Evolutionary conservation across 2,888 invertebrate genomes (phyloP).

Genomic region (Pseudoips prasinana): DNA sequence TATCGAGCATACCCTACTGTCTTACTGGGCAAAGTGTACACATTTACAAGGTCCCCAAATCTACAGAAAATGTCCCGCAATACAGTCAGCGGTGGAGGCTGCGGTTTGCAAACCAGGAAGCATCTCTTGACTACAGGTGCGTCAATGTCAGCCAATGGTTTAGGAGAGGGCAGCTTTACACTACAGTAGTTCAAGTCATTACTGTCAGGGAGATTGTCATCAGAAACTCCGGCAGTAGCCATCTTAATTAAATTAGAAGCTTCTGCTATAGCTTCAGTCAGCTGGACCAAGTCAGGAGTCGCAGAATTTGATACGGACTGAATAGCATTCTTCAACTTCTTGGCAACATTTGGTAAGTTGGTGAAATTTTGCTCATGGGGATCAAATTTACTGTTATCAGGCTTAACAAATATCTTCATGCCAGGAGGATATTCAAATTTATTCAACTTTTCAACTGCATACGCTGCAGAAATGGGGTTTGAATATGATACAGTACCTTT

Average conservation of each 20-base stretch:
- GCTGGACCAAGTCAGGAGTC: constrained; percentile 82
- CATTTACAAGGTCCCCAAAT: constrained; percentile 94
- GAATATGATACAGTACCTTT: constrained; percentile 60
- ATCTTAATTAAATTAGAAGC: constrained; percentile 88
- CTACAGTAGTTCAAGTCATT: constrained; percentile 80
- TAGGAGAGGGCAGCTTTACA: constrained; percentile 87
- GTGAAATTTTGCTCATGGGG: constrained; percentile 39
- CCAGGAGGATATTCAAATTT: constrained; percentile 96
- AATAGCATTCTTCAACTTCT: constrained; percentile 56
- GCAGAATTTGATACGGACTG: constrained; percentile 39
- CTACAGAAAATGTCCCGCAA: constrained; percentile 94
- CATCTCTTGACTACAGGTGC: constrained; percentile 85
- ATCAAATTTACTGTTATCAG: constrained; percentile 69
- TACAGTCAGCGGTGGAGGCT: constrained; percentile 88
- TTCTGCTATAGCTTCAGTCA: constrained; percentile 89
- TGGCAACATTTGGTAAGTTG: constrained; percentile 49
- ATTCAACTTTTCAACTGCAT: constrained; percentile 92
- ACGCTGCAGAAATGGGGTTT: constrained; percentile 70
- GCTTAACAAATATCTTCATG: constrained; percentile 88
- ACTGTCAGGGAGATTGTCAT: constrained; percentile 41
- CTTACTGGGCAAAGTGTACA: constrained; percentile 93
- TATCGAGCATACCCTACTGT: constrained; percentile 97
- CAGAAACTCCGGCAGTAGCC: constrained; percentile 67
- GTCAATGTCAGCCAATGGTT: constrained; percentile 86
- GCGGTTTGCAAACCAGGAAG: constrained; percentile 84